Conservation (phyloP, 2,113 vertebrate genomes). For the Uria lomvia region DNA sequence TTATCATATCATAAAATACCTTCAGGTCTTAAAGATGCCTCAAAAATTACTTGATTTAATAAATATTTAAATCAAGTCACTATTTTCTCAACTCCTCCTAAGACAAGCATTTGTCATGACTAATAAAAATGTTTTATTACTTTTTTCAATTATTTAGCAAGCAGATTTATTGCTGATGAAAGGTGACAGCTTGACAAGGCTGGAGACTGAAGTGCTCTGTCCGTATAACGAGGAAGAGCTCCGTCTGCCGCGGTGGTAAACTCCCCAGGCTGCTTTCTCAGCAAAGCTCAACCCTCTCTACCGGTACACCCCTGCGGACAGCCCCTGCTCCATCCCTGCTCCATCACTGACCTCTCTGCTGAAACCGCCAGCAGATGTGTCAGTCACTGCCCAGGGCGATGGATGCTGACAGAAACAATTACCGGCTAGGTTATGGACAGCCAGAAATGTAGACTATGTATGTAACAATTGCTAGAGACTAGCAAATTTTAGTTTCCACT, state of each 20-base stretch:
- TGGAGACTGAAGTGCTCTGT: not conserved
- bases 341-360: not conserved
- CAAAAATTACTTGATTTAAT: constrained; percentile 18
- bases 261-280: not conserved
- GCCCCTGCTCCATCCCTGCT: not conserved
- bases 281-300: not conserved
- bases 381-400: not conserved
- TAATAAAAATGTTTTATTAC: constrained; percentile 20
- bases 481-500: not conserved
- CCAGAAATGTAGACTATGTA: not conserved
- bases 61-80: not conserved
- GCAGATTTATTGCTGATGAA: not conserved
- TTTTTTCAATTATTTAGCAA: not conserved
- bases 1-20: not conserved
- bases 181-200: not conserved
- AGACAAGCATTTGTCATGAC: not conserved
- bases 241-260: accelerated
- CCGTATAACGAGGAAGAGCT: not conserved
- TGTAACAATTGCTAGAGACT: not conserved
- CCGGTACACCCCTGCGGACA: not conserved
- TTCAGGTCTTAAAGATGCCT: not conserved
- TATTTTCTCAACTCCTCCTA: not conserved
- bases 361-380: not conserved
- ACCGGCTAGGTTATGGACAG: not conserved
- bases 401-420: not conserved